These are phyloP conservation scores for Ladona fulva DNA, from an alignment of 1,140 invertebrate species.

Conservation along the genomic window DNA sequence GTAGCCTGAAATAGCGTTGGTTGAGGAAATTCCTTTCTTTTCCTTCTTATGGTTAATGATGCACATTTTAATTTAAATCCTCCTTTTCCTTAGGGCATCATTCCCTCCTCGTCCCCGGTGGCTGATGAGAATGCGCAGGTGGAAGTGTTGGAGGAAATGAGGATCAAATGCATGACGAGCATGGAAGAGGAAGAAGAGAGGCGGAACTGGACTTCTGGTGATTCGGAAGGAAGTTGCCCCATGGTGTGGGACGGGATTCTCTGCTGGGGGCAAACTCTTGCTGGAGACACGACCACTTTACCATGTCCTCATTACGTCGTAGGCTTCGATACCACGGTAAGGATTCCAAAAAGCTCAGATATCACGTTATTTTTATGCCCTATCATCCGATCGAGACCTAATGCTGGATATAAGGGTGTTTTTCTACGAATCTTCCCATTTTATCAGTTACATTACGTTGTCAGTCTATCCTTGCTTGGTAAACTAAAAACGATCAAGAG, in stretches of 20 bases:
- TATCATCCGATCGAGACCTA: too few species aligned
- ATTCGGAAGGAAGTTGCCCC: too few species aligned
- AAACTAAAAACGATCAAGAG: too few species aligned
- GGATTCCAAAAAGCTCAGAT: too few species aligned
- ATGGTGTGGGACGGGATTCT: slow-evolving; percentile 44
- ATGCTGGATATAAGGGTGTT: too few species aligned
- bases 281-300: slow-evolving; percentile 35
- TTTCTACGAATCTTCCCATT: too few species aligned
- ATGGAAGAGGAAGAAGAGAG: background rate
- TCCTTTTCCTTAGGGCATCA: background rate
- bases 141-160: background rate
- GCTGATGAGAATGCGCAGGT: background rate
- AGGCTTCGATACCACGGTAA: slow-evolving; percentile 33
- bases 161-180: background rate
- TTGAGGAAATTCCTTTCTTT: too few species aligned
- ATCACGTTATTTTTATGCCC: too few species aligned
- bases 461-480: too few species aligned
- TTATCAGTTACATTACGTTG: too few species aligned
- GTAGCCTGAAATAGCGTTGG: too few species aligned
- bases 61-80: background rate
- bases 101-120: too few species aligned
- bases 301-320: slow-evolving; percentile 41
- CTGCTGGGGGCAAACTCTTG: slow-evolving; percentile 44
- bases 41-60: background rate
- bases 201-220: background rate